Evolutionary conservation across 1,140 invertebrate species (phyloP).

Genomic region (Drosophila takahashii): DNA sequence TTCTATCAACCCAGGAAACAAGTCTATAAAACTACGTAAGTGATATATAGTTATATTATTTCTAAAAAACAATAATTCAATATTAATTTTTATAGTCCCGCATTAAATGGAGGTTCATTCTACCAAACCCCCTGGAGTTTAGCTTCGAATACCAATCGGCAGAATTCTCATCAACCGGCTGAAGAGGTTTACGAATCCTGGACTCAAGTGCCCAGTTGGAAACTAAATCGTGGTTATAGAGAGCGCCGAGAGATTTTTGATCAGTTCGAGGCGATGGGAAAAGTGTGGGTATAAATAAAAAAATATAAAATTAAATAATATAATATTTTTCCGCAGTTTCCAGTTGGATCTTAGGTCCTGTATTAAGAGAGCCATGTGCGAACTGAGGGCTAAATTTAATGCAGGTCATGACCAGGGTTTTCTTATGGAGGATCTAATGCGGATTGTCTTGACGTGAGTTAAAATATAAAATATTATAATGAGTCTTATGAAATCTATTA

Average conservation of each 20-base stretch:
- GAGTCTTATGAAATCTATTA: not conserved
- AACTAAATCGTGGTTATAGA: constrained; percentile 59
- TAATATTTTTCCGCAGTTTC: constrained; percentile 29
- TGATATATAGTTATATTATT: too few relatives aligned
- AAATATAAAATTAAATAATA: too few relatives aligned
- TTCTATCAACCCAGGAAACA: not conserved
- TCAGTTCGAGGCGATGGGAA: constrained; percentile 63
- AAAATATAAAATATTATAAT: not conserved
- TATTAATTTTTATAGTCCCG: not conserved
- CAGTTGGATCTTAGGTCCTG: constrained; percentile 55
- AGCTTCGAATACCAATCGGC: not conserved
- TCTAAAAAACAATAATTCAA: not conserved
- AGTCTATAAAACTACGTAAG: not conserved
- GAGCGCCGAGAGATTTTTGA: constrained; percentile 63
- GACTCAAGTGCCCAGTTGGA: constrained; percentile 61
- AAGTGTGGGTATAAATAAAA: constrained; percentile 26
- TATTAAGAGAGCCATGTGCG: constrained; percentile 70
- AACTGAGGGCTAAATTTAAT: constrained; percentile 37
- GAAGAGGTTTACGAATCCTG: constrained; percentile 53
- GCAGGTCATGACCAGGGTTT: constrained; percentile 17
- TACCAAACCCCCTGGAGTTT: constrained; percentile 49
- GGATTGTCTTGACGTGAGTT: constrained; percentile 58
- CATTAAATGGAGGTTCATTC: constrained; percentile 25
- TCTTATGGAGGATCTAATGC: constrained; percentile 63
- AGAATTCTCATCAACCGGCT: not conserved